Conservation (phyloP, 37 sponge, comb jelly and placozoan species). For the Amphimedon queenslandica region DNA sequence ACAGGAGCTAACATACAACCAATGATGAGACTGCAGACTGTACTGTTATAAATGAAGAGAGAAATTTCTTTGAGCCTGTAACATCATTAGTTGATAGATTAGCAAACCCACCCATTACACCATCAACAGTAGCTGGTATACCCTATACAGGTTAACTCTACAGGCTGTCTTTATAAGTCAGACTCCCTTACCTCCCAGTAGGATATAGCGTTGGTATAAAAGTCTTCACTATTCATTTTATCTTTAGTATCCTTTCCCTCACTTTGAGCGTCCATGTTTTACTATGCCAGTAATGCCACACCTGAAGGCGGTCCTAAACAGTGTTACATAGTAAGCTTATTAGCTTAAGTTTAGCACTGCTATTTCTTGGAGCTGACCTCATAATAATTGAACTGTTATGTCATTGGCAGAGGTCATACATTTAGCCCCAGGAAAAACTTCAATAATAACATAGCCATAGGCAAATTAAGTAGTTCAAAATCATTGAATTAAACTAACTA, state of each 20-base stretch:
- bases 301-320: no score
- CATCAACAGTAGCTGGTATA: constrained; percentile 85
- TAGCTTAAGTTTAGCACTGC: no score
- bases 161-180: not conserved
- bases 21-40: not conserved
- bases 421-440: no score
- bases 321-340: no score
- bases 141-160: constrained; percentile 9
- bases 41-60: constrained; percentile 43
- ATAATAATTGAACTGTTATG: no score
- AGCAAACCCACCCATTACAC: constrained; percentile 86
- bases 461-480: no score
- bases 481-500: no score
- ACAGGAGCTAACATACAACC: not conserved
- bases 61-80: constrained; percentile 52
- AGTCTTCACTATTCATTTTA: not conserved
- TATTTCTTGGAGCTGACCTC: no score
- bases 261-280: no score
- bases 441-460: no score
- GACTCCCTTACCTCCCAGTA: constrained; percentile 1
- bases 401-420: no score
- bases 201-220: not conserved
- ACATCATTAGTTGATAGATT: constrained; percentile 60
- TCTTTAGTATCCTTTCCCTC: not conserved
- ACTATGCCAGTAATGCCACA: no score